These are phyloP conservation scores for Leptonema lineaticorne DNA, from an alignment of 1,140 invertebrate species.

Conservation along the genomic window DNA sequence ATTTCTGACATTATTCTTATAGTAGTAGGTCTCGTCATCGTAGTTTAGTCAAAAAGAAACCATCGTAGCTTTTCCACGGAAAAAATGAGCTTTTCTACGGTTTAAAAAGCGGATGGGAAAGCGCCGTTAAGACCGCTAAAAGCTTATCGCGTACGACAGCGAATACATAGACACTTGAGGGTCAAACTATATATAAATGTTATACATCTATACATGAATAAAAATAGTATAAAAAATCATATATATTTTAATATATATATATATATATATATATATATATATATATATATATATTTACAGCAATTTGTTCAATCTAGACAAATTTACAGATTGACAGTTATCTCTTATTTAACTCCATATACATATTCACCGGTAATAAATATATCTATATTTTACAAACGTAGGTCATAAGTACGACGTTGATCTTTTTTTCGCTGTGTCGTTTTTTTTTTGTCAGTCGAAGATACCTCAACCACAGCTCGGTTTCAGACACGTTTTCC, in stretches of 20 bases:
- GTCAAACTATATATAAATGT: background rate
- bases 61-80: background rate
- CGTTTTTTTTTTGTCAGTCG: background rate
- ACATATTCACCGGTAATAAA: too few species aligned
- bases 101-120: conserved; percentile 6
- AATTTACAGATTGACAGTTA: too few species aligned
- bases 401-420: background rate
- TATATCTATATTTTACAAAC: too few species aligned
- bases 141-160: conserved; percentile 5
- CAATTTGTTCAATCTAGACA: too few species aligned
- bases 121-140: conserved; percentile 9
- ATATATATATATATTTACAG: too few species aligned
- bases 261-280: too few species aligned
- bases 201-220: too few species aligned
- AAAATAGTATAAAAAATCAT: too few species aligned
- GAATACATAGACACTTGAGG: background rate
- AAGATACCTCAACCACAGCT: conserved; percentile 13
- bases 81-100: background rate
- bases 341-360: too few species aligned
- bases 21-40: background rate
- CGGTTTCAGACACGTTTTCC: conserved; percentile 11
- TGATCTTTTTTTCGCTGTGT: background rate
- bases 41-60: background rate
- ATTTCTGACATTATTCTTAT: background rate
- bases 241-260: too few species aligned